A percentile compares a stretch with the other conserved stretches of the same genome.
phyloP scores from a whole-genome alignment of 2,113 vertebrate species.

The Oenanthe oenanthe region DNA sequence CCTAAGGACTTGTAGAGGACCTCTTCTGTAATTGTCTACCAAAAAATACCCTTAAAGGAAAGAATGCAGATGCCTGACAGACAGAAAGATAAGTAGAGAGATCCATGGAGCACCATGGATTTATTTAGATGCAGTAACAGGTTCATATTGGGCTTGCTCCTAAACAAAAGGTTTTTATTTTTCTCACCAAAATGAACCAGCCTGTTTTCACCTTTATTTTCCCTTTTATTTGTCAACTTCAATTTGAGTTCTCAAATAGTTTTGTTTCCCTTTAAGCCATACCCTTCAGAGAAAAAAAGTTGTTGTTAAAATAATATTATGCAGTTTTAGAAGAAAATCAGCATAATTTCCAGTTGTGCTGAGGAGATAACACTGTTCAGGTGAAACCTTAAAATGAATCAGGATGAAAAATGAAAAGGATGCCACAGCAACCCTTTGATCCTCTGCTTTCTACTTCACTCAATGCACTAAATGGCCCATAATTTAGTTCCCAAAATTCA shows the following conservation, averaged over 20 bases:
- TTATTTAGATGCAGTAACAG: not conserved
- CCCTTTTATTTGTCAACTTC: not conserved
- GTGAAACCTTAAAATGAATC: not conserved
- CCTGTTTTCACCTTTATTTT: not conserved
- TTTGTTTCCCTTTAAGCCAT: not conserved
- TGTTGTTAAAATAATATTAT: not conserved
- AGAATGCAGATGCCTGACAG: not conserved
- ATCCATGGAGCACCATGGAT: not conserved
- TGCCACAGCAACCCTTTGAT: not conserved
- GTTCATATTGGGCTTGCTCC: not conserved
- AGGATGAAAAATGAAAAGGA: not conserved
- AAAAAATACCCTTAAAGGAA: not conserved
- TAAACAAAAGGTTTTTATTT: not conserved
- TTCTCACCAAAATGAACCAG: not conserved
- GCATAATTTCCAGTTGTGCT: accelerated
- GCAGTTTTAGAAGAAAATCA: not conserved
- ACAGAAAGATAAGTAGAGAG: not conserved
- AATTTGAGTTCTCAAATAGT: not conserved
- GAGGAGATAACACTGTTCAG: not conserved
- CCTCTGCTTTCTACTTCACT: not conserved
- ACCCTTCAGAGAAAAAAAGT: not conserved
- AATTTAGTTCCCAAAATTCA: not conserved
- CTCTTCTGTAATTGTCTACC: not conserved
- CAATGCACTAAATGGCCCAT: accelerated
- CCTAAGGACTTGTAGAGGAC: not conserved